Percentiles rank a stretch among this genome's conserved stretches.
phyloP scores from a whole-genome alignment of 2,113 vertebrate genomes.

The Zapus hudsonius region DNA sequence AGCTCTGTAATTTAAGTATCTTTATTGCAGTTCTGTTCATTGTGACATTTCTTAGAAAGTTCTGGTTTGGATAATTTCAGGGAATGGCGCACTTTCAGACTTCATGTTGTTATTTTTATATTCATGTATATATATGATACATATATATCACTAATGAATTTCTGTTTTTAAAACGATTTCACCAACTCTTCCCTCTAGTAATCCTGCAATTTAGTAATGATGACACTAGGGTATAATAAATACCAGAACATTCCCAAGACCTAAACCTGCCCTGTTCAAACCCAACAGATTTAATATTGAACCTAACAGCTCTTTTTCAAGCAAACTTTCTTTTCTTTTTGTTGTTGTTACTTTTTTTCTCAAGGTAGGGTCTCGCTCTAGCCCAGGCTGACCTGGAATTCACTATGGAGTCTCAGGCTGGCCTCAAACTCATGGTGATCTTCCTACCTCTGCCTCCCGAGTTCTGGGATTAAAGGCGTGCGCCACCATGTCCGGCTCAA shows the following conservation, averaged over 20 bases:
- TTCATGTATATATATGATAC: not conserved
- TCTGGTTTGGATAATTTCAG: not conserved
- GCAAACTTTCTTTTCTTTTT: not conserved
- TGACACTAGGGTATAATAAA: not conserved
- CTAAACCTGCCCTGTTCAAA: not conserved
- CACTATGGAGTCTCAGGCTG: too few relatives aligned
- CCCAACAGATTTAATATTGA: not conserved
- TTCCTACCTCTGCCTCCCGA: too few relatives aligned
- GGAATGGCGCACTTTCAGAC: not conserved
- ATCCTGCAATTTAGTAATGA: not conserved
- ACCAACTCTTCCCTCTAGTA: not conserved
- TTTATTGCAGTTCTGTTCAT: not conserved
- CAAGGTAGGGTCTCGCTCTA: too few relatives aligned
- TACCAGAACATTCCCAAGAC: not conserved
- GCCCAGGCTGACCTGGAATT: too few relatives aligned
- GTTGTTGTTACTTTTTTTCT: too few relatives aligned
- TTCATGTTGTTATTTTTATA: not conserved
- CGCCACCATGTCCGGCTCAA: too few relatives aligned
- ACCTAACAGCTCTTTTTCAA: not conserved
- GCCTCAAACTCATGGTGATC: too few relatives aligned
- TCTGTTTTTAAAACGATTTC: not conserved
- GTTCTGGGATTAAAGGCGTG: too few relatives aligned
- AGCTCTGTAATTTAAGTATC: not conserved
- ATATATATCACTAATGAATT: not conserved
- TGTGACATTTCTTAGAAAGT: constrained; percentile 9